Evolutionary conservation across 2,113 vertebrate species (phyloP).

Genomic region (Gasterosteus nipponicus): DNA sequence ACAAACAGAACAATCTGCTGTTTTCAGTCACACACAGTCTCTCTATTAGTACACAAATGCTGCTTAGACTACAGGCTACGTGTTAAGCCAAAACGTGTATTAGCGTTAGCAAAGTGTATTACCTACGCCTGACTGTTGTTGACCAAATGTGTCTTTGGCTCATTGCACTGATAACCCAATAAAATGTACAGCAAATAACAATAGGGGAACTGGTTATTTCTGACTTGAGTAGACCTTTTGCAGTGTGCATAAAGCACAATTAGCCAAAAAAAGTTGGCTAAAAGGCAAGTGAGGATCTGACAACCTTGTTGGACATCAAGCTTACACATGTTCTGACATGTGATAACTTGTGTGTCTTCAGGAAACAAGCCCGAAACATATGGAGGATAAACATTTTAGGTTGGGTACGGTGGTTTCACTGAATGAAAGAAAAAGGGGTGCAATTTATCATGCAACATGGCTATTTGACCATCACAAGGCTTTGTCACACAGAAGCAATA

Average conservation of each 20-base stretch:
- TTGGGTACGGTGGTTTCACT: slow-evolving; percentile 49
- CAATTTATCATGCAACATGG: slow-evolving; percentile 47
- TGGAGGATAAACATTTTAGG: slow-evolving; percentile 54
- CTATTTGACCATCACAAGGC: slow-evolving; percentile 57
- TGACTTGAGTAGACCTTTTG: slow-evolving; percentile 46
- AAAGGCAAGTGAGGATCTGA: slow-evolving; percentile 40
- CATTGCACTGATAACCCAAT: slow-evolving; percentile 45
- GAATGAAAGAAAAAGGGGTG: slow-evolving; percentile 45
- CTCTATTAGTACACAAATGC: slow-evolving; percentile 55
- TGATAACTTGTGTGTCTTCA: slow-evolving; percentile 26
- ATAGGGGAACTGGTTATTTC: slow-evolving; percentile 34
- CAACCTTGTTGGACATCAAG: slow-evolving; percentile 48
- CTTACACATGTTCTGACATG: slow-evolving; percentile 30
- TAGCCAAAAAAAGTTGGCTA: slow-evolving; percentile 41
- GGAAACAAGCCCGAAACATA: slow-evolving; percentile 32
- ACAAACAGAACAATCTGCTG: slow-evolving; percentile 44
- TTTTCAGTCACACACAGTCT: slow-evolving; percentile 51
- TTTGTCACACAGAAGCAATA: slow-evolving; percentile 62
- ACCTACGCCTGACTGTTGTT: slow-evolving; percentile 20
- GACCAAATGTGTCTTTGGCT: slow-evolving; percentile 52
- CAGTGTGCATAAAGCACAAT: slow-evolving; percentile 16
- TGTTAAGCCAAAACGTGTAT: slow-evolving; percentile 45
- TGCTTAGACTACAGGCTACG: slow-evolving; percentile 56
- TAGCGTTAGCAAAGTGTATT: neutral
- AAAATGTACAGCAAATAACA: slow-evolving; percentile 36